phyloP scores from a whole-genome alignment of 2,888 invertebrate genomes.

The Tipula vernalis region DNA sequence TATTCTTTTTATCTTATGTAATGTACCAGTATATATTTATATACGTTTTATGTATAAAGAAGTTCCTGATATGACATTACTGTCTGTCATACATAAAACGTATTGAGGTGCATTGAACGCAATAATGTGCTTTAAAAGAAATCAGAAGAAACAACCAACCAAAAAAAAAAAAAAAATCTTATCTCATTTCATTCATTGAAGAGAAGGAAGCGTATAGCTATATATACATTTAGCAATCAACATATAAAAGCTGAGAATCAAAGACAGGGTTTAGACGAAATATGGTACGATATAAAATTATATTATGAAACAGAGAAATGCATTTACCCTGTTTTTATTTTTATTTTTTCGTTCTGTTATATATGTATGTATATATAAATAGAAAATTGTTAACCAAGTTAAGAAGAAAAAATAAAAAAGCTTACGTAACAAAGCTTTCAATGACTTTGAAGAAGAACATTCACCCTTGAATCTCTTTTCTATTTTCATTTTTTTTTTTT shows the following conservation, averaged over 20 bases:
- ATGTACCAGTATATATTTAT: neutral
- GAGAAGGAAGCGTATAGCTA: neutral
- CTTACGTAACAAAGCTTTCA: conserved; percentile 8
- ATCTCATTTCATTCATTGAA: neutral
- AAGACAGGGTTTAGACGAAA: neutral
- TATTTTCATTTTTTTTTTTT: neutral
- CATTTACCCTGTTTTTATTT: neutral
- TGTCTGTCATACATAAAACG: neutral
- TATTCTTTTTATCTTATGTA: neutral
- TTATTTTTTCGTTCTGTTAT: too few relatives aligned
- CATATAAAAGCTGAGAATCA: neutral
- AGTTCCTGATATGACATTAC: neutral
- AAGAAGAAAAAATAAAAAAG: neutral
- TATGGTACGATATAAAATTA: neutral
- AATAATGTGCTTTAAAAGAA: neutral
- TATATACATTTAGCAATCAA: neutral
- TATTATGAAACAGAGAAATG: neutral
- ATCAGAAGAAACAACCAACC: neutral
- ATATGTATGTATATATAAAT: neutral
- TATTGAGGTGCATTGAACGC: neutral
- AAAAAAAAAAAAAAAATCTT: neutral
- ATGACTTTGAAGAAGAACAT: conserved; percentile 6
- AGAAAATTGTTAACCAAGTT: neutral
- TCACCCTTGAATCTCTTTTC: conserved; percentile 8
- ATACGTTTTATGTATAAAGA: neutral